Evolutionary conservation across 2,888 invertebrate species (phyloP), one percentile per base, ranked within the genome.

Genomic region (Lapara coniferarum): DNA sequence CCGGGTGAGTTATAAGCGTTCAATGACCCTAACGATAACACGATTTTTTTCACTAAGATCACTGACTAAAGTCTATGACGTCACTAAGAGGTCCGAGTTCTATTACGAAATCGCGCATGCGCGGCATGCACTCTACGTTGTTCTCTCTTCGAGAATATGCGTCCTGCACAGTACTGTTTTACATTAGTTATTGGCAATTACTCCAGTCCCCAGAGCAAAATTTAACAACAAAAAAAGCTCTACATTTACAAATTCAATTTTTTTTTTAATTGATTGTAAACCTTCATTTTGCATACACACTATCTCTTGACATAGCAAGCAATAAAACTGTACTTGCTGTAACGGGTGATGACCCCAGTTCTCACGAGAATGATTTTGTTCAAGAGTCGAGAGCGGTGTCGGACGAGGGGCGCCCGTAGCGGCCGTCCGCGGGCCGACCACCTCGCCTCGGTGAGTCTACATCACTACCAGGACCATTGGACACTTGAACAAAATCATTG

Each of bases 321-420:
- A 49, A 19, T 49, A 49, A 49, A 46, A 49, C 19, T 44, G 19
- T 19, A 3, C 46, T 46, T 63, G 49, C 63, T 63, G 4, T 19
- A 19, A 13, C 44, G 57, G 52, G 30, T 52, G 14, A 13, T 51
- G 52, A 59, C 8, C 52, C 51, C 56, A 74, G 76, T 79, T 83
- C 82, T 86, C 78, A 86, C 81, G 83, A 81, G 88, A 86, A 84
- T 90, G 85, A 87, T 92, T 93, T 93, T 93, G 93, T 93, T 93
- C 87, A 93, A 93, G 93, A 93, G 86, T 87, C 92, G 89, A 85
- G 92, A 84, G 88, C 88, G 81, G 87, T 84, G 86, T 81, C 86
- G 78, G 89, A 85, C 75, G 85, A 80, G 80, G 85, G 85, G 78
- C 87, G 84, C 77, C 91, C 89, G 84, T 91, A 92, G 92, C 91